A percentile compares a stretch with the other conserved stretches of the same genome.
phyloP scores from a whole-genome alignment of 2,797 vertebrate species.

The Strix occidentalis region DNA sequence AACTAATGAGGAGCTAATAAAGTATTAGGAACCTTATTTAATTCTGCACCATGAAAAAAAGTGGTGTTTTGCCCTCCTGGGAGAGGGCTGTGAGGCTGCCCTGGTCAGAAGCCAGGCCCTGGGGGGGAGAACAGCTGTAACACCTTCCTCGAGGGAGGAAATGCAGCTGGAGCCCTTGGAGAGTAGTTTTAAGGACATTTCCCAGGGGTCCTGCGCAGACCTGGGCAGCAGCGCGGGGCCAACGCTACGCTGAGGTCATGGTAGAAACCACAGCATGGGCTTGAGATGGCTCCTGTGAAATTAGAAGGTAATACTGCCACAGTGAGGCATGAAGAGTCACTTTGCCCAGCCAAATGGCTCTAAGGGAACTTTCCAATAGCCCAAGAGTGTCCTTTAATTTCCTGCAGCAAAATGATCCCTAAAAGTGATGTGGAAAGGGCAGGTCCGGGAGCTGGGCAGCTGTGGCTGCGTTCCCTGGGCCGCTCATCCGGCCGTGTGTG shows the following conservation, averaged over 20 bases:
- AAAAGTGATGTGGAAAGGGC: not conserved
- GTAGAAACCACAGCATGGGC: not conserved
- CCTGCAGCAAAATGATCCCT: not conserved
- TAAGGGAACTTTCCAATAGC: not conserved
- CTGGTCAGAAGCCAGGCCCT: not conserved
- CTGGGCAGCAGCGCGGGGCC: fast-evolving
- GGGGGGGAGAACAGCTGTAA: fast-evolving
- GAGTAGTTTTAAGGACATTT: not conserved
- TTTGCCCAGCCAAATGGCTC: not conserved
- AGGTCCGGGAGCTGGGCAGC: not conserved
- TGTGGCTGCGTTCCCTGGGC: fast-evolving
- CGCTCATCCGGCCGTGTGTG: fast-evolving
- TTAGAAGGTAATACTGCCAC: not conserved
- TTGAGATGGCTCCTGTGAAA: not conserved
- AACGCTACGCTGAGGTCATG: fast-evolving
- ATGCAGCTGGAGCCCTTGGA: not conserved
- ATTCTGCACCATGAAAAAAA: not conserved
- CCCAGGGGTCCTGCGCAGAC: not conserved
- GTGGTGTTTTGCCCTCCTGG: fast-evolving
- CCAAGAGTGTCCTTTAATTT: not conserved
- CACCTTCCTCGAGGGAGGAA: not conserved
- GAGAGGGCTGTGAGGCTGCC: not conserved
- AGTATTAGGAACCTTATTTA: not conserved
- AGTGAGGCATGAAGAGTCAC: not conserved
- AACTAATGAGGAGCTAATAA: not conserved